Evolutionary conservation across 2,797 vertebrate species (phyloP).

Genomic region (Chrosomus eos): DNA sequence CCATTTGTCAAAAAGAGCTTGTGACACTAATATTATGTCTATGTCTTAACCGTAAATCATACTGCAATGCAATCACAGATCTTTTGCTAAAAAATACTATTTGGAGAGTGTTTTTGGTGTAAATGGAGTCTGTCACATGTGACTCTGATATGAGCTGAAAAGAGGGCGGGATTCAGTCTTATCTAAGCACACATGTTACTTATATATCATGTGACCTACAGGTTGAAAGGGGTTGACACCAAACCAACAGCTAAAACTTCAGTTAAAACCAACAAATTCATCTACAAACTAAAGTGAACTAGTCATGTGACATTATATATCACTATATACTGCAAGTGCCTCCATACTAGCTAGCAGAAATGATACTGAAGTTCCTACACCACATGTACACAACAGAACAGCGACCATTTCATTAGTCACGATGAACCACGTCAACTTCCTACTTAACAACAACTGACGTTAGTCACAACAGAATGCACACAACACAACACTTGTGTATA

Average conservation of each 20-base stretch:
- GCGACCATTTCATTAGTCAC: neutral
- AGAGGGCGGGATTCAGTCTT: neutral
- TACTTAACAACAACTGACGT: neutral
- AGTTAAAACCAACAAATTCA: no score
- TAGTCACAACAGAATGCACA: neutral
- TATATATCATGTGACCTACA: neutral
- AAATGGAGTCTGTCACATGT: neutral
- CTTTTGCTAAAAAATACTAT: neutral
- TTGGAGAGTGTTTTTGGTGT: neutral
- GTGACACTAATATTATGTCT: neutral
- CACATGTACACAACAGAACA: neutral
- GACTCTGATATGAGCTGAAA: neutral
- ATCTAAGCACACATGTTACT: neutral
- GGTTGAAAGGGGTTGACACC: neutral
- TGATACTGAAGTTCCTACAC: neutral
- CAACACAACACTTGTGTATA: neutral
- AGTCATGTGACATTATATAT: neutral
- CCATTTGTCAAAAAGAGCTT: neutral
- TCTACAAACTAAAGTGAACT: neutral
- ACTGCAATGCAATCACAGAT: neutral
- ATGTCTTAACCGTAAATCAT: neutral
- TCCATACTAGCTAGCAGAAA: neutral
- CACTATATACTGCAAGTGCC: no score
- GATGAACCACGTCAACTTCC: neutral
- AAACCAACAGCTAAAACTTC: neutral